Evolutionary conservation across 2,888 invertebrate species (phyloP), one percentile per base, ranked within the genome.

Genomic region (Drosophila rellima): DNA sequence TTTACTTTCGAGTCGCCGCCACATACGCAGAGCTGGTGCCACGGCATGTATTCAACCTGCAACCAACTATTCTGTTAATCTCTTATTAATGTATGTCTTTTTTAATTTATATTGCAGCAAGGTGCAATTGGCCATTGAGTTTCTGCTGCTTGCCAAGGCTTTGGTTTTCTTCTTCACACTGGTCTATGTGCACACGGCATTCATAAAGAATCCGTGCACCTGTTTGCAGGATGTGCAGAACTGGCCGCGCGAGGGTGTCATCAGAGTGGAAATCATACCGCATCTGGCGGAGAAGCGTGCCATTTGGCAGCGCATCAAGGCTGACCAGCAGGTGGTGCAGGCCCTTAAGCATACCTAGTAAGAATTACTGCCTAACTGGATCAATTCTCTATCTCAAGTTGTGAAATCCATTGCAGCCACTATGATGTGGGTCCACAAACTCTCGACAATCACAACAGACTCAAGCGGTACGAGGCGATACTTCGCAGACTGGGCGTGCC

Each of bases 241-340:
- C 11, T 99, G 99, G 99, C 99, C 99, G 0, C 94, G 97, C 70
- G 97, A 98, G 92, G 99, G 99, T 4, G 97, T 99, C 78, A 93
- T 99, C 17, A 82, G 92, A 33, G 92, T 92, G 59, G 92, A 92
- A 80, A 91, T 92, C n/a, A 87, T 92, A 54, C 91, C 91, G 0
- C 83, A 92, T 73, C 65, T 92, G 55, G 81, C 89, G 13, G 88
- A 88, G 63, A 91, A 91, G 20, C 87, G 85, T 6, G 88, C 81
- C 33, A 79, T 90, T 11, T 72, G 89, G 77, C 82, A 84, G 37
- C 76, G 83, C 42, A 81, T 81, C 6, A 88, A 86, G 47, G 55
- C 73, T 8, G 81, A 91, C 61, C 82, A 91, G 68, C 77, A 90
- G 39, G 51, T 90, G 48, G 84, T 91, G 66, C 83, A 84, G 35